Evolutionary conservation across 2,888 invertebrate genomes (phyloP).

Genomic region (Pterobdella sp.): DNA sequence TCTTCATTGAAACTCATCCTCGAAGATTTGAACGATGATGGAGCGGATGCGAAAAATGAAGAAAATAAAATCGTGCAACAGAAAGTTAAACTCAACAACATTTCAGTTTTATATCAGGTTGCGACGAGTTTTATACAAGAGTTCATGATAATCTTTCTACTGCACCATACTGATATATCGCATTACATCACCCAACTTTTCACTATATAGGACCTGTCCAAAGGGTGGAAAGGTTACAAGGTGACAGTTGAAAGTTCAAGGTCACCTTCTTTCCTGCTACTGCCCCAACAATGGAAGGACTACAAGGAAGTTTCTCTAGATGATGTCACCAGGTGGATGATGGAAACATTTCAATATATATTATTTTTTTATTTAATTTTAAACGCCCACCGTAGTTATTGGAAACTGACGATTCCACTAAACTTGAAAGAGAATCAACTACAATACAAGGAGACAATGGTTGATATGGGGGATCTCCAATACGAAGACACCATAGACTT

Average conservation of each 20-base stretch:
- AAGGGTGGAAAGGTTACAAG: conserved; percentile 48
- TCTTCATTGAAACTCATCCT: conserved; percentile 44
- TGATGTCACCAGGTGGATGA: neutral
- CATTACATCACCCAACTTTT: neutral
- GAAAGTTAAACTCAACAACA: neutral
- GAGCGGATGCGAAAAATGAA: neutral
- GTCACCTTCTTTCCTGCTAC: conserved; percentile 32
- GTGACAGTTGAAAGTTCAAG: conserved; percentile 44
- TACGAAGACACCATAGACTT: conserved; percentile 30
- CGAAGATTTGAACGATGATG: conserved; percentile 41
- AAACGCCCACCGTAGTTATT: conserved; percentile 26
- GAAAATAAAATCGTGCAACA: neutral
- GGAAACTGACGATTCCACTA: conserved; percentile 32
- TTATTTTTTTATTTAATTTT: neutral
- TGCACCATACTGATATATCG: too few species aligned
- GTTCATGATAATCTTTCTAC: too few species aligned
- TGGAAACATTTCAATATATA: neutral
- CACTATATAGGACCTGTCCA: conserved; percentile 45
- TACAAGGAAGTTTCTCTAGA: neutral
- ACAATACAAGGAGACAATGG: conserved; percentile 14
- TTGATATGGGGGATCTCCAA: conserved; percentile 26
- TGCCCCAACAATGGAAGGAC: neutral
- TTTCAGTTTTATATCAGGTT: neutral
- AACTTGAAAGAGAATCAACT: conserved; percentile 23
- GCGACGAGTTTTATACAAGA: too few species aligned